phyloP scores from a whole-genome alignment of 2,797 vertebrate genomes.

The Cercopithecus diana region DNA sequence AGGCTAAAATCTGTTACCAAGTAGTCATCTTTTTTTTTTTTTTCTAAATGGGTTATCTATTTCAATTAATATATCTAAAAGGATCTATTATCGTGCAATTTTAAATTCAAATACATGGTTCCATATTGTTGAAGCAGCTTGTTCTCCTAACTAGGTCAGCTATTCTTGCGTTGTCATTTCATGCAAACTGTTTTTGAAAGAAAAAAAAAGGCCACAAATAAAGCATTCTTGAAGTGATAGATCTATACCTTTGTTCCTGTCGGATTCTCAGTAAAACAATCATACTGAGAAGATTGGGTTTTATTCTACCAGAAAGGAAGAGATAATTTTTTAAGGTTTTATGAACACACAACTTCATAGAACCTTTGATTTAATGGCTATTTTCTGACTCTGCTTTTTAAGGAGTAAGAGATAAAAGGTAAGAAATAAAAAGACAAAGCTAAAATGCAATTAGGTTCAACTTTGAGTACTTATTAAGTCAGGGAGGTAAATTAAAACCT shows the following conservation, averaged over 20 bases:
- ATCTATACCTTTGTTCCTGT: not conserved
- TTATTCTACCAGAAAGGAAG: not conserved
- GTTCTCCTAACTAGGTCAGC: slow-evolving; percentile 67
- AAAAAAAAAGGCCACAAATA: not conserved
- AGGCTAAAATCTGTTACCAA: not conserved
- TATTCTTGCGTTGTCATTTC: slow-evolving; percentile 41
- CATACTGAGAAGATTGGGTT: not conserved
- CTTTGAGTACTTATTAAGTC: not conserved
- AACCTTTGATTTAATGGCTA: not conserved
- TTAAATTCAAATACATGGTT: not conserved
- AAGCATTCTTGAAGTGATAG: not conserved
- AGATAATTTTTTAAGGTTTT: not conserved
- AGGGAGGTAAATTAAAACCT: not conserved
- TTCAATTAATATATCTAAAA: not conserved
- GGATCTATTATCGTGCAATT: not conserved
- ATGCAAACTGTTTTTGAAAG: slow-evolving; percentile 1
- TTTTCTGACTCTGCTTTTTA: not conserved
- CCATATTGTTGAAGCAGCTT: not conserved
- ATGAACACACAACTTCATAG: not conserved
- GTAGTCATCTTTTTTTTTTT: not conserved
- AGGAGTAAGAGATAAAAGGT: not conserved
- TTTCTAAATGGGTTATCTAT: not conserved
- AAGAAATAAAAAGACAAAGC: not conserved
- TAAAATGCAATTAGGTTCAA: not conserved
- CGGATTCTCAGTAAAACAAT: not conserved